These are phyloP conservation scores for Peromyscus aztecus DNA, from an alignment of 2,797 vertebrate species.

Conservation along the genomic window DNA sequence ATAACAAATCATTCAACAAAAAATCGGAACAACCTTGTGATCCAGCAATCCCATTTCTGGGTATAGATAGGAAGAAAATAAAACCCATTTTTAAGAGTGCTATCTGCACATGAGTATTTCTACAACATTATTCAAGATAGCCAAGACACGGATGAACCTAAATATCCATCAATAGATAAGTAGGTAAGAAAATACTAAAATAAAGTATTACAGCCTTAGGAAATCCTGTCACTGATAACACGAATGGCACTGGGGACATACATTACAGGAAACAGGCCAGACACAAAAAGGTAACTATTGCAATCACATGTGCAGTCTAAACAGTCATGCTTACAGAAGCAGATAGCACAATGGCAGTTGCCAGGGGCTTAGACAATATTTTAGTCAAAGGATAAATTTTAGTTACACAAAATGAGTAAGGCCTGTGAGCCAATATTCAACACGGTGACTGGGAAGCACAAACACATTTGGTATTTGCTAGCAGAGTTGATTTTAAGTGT, in stretches of 20 bases:
- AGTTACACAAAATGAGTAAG: neutral
- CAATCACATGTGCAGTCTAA: neutral
- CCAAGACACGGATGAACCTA: neutral
- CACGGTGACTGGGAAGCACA: neutral
- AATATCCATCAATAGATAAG: neutral
- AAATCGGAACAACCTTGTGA: neutral
- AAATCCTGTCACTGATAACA: neutral
- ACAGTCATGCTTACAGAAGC: neutral
- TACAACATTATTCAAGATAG: neutral
- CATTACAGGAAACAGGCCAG: neutral
- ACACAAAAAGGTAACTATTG: neutral
- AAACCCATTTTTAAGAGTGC: neutral
- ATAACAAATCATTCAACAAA: neutral
- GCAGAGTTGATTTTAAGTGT: neutral
- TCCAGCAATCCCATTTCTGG: neutral
- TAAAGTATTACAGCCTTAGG: neutral
- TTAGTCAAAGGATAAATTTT: neutral
- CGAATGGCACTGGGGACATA: too few species aligned
- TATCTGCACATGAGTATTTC: neutral
- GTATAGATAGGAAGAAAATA: neutral
- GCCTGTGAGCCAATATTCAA: neutral
- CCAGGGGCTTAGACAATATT: neutral
- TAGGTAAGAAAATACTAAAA: neutral
- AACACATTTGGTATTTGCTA: neutral
- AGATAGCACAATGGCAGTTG: neutral